A percentile compares a stretch with the other conserved stretches of the same genome.
These are phyloP conservation scores for Ichneumon xanthorius DNA, from an alignment of 2,888 invertebrate genomes.

Conservation along the genomic window DNA sequence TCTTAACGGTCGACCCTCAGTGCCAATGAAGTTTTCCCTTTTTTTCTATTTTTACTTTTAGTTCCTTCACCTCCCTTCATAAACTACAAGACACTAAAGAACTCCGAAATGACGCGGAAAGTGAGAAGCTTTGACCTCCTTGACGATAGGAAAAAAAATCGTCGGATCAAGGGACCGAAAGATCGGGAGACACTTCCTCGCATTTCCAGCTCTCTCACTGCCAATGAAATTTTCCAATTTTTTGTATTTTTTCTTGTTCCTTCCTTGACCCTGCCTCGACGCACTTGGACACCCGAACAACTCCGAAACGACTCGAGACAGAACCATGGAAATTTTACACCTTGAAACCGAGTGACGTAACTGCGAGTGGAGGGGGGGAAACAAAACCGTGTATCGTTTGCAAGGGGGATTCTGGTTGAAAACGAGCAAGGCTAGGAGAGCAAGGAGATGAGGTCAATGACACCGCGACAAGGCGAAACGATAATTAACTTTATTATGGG, in stretches of 20 bases:
- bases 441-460: constrained; percentile 29
- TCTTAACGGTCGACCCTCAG: not conserved
- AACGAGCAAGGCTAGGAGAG: not conserved
- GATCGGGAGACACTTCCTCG: constrained; percentile 49
- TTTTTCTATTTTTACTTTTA: constrained; percentile 9
- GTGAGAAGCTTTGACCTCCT: constrained; percentile 30
- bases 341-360: not conserved
- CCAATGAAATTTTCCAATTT: not conserved
- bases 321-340: not conserved
- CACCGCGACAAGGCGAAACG: constrained; percentile 9
- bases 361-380: no score
- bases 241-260: constrained; percentile 1
- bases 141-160: constrained; percentile 4
- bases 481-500: constrained; percentile 57
- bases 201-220: not conserved
- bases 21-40: constrained; percentile 30
- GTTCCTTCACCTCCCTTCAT: not conserved
- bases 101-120: constrained; percentile 24
- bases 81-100: constrained; percentile 10
- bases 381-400: not conserved
- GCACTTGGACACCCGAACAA: constrained; percentile 15
- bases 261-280: not conserved
- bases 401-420: not conserved
- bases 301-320: constrained; percentile 19
- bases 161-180: constrained; percentile 3